These are phyloP conservation scores for Heteractis magnifica DNA, from an alignment of 92 coral and sea anemone species.

Conservation along the genomic window DNA sequence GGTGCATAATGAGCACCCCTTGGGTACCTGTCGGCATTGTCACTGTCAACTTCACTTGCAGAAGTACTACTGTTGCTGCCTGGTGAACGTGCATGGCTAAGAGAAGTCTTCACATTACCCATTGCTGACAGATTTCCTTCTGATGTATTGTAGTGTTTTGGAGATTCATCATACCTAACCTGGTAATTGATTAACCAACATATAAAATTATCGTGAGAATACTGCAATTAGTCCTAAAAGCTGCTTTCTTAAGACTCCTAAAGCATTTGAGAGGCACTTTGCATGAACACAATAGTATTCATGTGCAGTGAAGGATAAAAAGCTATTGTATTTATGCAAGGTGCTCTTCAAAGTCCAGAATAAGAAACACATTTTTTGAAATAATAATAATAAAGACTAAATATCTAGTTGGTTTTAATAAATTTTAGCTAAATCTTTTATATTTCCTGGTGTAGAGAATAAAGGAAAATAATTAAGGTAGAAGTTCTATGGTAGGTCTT, in stretches of 20 bases:
- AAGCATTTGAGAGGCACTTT: too few relatives aligned
- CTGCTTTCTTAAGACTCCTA: too few relatives aligned
- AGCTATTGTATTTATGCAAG: too few relatives aligned
- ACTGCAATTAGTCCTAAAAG: too few relatives aligned
- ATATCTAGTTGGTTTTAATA: too few relatives aligned
- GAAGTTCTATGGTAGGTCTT: not conserved
- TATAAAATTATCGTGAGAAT: not conserved
- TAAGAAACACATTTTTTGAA: too few relatives aligned
- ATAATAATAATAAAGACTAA: too few relatives aligned
- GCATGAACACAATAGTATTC: too few relatives aligned
- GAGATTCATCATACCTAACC: constrained; percentile 77
- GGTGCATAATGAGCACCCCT: constrained; percentile 54
- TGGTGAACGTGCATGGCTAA: constrained; percentile 41
- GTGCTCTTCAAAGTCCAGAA: too few relatives aligned
- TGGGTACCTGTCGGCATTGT: constrained; percentile 35
- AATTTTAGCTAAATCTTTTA: too few relatives aligned
- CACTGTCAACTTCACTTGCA: constrained; percentile 40
- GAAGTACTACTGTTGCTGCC: constrained; percentile 45
- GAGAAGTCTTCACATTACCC: constrained; percentile 70
- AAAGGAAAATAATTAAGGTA: not conserved
- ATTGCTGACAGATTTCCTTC: constrained; percentile 42
- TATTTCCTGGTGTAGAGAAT: not conserved
- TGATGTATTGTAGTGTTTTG: constrained; percentile 35
- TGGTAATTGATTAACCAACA: constrained; percentile 15
- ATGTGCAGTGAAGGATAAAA: too few relatives aligned